Base-by-base conservation (phyloP, 2,113 vertebrate genomes). In the Melanocharis versteri region DNA sequence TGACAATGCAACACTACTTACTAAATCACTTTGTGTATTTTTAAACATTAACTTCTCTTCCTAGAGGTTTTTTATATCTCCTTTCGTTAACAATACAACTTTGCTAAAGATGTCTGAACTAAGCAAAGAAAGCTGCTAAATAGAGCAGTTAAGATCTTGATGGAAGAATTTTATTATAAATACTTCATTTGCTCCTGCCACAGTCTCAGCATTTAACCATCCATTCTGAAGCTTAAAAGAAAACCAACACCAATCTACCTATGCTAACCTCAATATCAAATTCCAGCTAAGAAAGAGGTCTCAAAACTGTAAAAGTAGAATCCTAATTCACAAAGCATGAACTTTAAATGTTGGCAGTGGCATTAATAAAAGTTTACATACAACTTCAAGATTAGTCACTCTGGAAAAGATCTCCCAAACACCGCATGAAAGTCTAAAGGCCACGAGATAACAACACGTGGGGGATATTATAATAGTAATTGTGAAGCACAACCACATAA, bases 391-490 rank as follows among this genome's bases (percentile, higher is more conserved):
- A 68, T 87, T n/a, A 89, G 48, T 48, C 31, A 61, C n/a, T 15
- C 28, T 53, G 45, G 61, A 91, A 79, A 76, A 40, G 14, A 71
- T 13, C 48, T 85, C 22, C n/a, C 15, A 78, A 76, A 53, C 4
- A 11, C 16, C 5, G 8, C 60, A 51, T 15, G 35, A 18, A 88
- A 92, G 62, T 81, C 88, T 93, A 90, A 94, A 89, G 89, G 83
- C 40, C 56, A 39, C 0, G 0, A 87, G 48, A 69, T 75, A 87
- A 81, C 37, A 68, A 23, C 15, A 20, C 1, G 0, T 39, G n/a
- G 26, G 33, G 72, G 24, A 64, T 73, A 58, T 54, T 33, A 37
- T 11, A 51, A 75, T 8, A 61, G 54, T 15, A 73, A 83, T 39
- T 83, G 72, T 31, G 75, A 93, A 86, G 66, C 53, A 83, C 31